A percentile compares a stretch with the other conserved stretches of the same genome.
Evolutionary conservation across 2,113 vertebrate genomes (phyloP).

Genomic region (Lasiurus borealis): DNA sequence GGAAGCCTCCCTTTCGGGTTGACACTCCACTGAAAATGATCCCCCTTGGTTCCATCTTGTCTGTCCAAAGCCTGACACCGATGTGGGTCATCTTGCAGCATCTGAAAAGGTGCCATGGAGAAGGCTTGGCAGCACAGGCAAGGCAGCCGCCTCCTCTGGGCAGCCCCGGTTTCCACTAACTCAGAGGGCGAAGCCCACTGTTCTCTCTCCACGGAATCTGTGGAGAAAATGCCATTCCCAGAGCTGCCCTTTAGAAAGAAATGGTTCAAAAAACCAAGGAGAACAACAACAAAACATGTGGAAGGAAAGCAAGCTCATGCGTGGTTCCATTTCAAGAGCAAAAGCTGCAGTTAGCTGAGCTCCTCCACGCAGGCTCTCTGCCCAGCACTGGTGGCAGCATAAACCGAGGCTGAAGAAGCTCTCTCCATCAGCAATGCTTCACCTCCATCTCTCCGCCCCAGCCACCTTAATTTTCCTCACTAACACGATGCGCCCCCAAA

Average conservation of each 20-base stretch:
- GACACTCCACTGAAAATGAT: conserved; percentile 45
- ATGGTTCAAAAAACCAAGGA: neutral
- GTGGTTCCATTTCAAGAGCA: neutral
- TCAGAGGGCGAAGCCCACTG: fast-evolving
- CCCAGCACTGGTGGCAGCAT: fast-evolving
- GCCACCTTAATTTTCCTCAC: neutral
- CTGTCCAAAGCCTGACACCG: conserved; percentile 19
- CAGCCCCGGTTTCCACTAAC: neutral
- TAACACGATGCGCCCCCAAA: neutral
- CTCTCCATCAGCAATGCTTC: fast-evolving
- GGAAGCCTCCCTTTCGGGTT: neutral
- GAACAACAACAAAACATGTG: neutral
- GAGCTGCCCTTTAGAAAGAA: fast-evolving
- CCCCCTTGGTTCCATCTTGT: conserved; percentile 59
- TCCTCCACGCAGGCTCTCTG: fast-evolving
- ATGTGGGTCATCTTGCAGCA: conserved; percentile 28
- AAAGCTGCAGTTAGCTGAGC: neutral
- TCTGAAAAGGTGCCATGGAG: neutral
- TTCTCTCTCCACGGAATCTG: fast-evolving
- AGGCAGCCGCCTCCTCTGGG: neutral
- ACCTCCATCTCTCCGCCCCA: fast-evolving
- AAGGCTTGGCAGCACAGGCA: neutral
- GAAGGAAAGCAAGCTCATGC: neutral
- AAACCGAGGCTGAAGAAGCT: neutral
- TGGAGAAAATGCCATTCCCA: neutral